Percentiles rank a stretch among this genome's conserved stretches.
These are phyloP conservation scores for Myotis myotis DNA, from an alignment of 2,797 vertebrate genomes.

Conservation along the genomic window DNA sequence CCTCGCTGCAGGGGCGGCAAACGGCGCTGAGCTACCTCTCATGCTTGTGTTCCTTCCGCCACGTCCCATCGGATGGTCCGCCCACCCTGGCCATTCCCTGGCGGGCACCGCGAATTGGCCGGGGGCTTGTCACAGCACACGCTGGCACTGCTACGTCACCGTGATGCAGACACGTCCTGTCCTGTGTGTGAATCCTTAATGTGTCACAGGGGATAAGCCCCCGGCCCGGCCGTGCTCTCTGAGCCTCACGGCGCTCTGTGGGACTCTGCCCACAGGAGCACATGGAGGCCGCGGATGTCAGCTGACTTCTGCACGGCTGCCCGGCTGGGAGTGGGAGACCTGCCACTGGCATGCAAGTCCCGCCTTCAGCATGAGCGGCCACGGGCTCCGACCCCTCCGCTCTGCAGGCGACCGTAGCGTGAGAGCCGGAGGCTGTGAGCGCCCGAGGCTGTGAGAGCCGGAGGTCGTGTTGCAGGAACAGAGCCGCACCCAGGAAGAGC, in stretches of 20 bases:
- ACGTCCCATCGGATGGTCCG: accelerated
- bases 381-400: background rate
- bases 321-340: background rate
- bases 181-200: accelerated
- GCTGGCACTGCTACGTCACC: background rate
- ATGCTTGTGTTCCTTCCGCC: accelerated
- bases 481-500: background rate
- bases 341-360: too few relatives aligned
- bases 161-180: background rate
- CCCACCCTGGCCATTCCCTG: background rate
- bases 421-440: background rate
- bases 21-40: too few relatives aligned
- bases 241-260: background rate
- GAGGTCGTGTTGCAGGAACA: background rate
- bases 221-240: background rate
- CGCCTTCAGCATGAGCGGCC: accelerated
- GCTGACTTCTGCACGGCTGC: background rate
- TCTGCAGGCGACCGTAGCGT: accelerated
- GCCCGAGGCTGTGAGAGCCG: accelerated
- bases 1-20: background rate
- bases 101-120: accelerated
- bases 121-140: background rate
- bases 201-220: background rate
- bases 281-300: background rate
- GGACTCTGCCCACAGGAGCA: background rate